Evolutionary conservation across 2,888 invertebrate genomes (phyloP).

Genomic region (Temnothorax rugatulus): DNA sequence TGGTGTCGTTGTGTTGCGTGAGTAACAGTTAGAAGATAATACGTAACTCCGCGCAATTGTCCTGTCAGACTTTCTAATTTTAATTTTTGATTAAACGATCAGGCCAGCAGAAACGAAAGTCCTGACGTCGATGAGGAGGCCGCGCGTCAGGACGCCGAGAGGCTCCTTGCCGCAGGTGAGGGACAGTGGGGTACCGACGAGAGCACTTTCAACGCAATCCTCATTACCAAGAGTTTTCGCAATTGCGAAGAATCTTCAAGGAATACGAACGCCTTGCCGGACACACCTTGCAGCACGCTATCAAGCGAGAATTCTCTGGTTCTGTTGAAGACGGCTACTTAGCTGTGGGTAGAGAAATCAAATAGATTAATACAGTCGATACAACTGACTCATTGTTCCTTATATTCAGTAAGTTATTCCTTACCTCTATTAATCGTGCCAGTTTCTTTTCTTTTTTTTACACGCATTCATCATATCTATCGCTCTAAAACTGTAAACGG

Average conservation of each 20-base stretch:
- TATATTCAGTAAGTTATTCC: background rate
- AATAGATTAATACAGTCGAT: background rate
- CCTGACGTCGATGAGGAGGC: conserved; percentile 90
- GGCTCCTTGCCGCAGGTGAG: conserved; percentile 91
- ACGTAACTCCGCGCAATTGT: too few species aligned
- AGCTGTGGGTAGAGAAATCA: conserved; percentile 89
- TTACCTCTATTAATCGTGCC: background rate
- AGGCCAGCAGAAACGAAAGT: conserved; percentile 93
- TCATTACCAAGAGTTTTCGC: conserved; percentile 93
- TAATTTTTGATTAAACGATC: background rate
- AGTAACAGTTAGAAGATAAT: conserved; percentile 60
- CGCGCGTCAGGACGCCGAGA: conserved; percentile 94
- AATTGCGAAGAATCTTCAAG: conserved; percentile 89
- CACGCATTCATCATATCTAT: background rate
- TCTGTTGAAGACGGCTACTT: conserved; percentile 91
- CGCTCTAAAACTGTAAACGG: background rate
- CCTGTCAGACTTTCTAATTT: conserved; percentile 5
- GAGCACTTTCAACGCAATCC: conserved; percentile 94
- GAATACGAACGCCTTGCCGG: conserved; percentile 93
- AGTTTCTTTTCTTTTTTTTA: background rate
- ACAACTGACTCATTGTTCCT: background rate
- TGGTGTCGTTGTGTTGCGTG: conserved; percentile 92
- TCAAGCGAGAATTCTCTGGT: conserved; percentile 95
- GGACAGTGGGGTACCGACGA: conserved; percentile 94
- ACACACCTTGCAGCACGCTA: conserved; percentile 92